Percentiles rank a stretch among this genome's conserved stretches.
phyloP scores from a whole-genome alignment of 2,888 invertebrate genomes.

The Tetragnatha montana region DNA sequence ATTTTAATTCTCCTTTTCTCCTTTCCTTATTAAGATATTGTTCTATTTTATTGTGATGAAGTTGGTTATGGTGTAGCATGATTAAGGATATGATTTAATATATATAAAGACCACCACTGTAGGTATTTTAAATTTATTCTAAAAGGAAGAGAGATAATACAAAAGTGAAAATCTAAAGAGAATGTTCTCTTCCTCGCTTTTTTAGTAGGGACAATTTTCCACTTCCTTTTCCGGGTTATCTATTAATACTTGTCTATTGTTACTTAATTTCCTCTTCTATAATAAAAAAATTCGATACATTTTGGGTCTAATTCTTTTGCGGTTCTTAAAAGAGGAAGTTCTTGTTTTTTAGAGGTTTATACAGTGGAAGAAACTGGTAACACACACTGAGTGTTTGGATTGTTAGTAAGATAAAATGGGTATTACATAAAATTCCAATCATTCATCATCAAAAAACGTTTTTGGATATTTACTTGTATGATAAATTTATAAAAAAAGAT shows the following conservation, averaged over 20 bases:
- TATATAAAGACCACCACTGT: neutral
- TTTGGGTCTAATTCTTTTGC: neutral
- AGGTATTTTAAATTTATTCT: neutral
- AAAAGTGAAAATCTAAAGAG: neutral
- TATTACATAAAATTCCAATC: too few species aligned
- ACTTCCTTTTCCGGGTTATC: slow-evolving; percentile 30
- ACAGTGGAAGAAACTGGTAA: too few species aligned
- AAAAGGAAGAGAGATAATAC: neutral
- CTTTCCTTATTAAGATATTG: neutral
- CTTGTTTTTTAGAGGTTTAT: neutral
- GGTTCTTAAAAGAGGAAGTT: slow-evolving; percentile 5
- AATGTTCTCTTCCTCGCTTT: slow-evolving; percentile 17
- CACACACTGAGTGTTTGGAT: too few species aligned
- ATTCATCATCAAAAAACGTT: too few species aligned
- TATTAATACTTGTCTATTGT: slow-evolving; percentile 17
- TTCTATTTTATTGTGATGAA: neutral
- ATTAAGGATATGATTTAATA: neutral
- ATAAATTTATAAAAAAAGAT: too few species aligned
- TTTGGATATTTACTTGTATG: too few species aligned
- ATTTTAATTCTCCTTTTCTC: too few species aligned
- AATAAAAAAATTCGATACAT: neutral
- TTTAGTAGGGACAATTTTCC: neutral
- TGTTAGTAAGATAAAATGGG: too few species aligned
- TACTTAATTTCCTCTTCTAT: slow-evolving; percentile 31
- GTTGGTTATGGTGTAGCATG: neutral